Conservation (phyloP, 2,113 vertebrate species). For the Chaetorhynchus papuensis region DNA sequence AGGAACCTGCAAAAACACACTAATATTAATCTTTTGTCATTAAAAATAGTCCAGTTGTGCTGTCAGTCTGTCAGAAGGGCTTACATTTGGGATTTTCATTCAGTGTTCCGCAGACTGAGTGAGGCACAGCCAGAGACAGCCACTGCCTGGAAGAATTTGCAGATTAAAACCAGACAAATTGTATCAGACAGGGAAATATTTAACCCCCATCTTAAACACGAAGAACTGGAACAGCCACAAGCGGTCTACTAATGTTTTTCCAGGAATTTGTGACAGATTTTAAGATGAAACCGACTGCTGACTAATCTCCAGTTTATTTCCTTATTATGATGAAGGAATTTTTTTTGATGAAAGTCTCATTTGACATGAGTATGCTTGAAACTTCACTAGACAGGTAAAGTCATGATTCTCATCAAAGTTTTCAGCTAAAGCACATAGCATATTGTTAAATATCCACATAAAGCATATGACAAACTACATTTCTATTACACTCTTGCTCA, state of each 20-base stretch:
- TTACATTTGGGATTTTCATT: neutral
- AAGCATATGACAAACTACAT: neutral
- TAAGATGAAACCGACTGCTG: neutral
- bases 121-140: neutral
- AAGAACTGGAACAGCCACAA: neutral
- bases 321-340: fast-evolving
- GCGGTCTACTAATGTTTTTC: neutral
- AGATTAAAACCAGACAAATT: neutral
- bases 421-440: neutral
- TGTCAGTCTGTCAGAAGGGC: neutral
- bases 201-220: neutral
- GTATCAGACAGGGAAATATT: neutral
- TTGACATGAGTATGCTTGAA: neutral
- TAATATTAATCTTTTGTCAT: neutral
- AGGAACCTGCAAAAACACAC: neutral
- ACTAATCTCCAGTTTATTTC: neutral
- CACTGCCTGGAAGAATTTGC: neutral
- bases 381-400: neutral
- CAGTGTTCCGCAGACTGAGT: neutral
- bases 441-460: neutral
- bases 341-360: neutral
- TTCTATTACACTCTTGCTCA: neutral
- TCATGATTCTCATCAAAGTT: fast-evolving
- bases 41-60: neutral
- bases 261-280: neutral